These are phyloP conservation scores for Microtus agrestis DNA, from an alignment of 2,797 vertebrate genomes.

Conservation along the genomic window DNA sequence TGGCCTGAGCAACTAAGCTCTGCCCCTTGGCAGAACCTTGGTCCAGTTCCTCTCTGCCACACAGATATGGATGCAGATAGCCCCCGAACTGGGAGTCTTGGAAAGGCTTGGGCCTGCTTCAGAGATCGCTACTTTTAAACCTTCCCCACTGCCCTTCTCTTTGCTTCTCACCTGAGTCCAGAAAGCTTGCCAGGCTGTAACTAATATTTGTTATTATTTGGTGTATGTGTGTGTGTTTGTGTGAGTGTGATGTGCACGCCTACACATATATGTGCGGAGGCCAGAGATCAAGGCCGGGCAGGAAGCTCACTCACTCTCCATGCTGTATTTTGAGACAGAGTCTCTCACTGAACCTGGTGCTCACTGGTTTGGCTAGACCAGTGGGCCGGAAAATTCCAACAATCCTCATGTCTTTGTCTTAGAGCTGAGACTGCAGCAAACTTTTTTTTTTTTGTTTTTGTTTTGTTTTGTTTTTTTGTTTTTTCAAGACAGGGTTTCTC, in stretches of 20 bases:
- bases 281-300: neutral
- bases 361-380: neutral
- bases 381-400: neutral
- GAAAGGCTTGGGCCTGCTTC: neutral
- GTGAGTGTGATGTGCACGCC: too few relatives aligned
- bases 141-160: neutral
- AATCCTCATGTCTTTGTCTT: neutral
- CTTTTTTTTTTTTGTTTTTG: too few relatives aligned
- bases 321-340: neutral
- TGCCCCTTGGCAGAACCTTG: rapidly evolving
- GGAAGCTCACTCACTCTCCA: neutral
- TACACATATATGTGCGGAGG: neutral
- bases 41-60: neutral
- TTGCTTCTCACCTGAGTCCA: neutral
- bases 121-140: neutral
- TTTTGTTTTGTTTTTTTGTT: too few relatives aligned
- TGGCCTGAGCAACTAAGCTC: neutral
- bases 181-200: neutral
- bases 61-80: neutral
- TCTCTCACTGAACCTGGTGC: neutral
- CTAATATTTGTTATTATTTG: neutral
- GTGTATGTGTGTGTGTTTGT: too few relatives aligned
- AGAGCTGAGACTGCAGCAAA: neutral
- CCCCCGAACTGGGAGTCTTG: neutral
- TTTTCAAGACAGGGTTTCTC: too few relatives aligned